These are phyloP conservation scores for Plotosus lineatus DNA, from an alignment of 2,113 vertebrate species.

Conservation along the genomic window DNA sequence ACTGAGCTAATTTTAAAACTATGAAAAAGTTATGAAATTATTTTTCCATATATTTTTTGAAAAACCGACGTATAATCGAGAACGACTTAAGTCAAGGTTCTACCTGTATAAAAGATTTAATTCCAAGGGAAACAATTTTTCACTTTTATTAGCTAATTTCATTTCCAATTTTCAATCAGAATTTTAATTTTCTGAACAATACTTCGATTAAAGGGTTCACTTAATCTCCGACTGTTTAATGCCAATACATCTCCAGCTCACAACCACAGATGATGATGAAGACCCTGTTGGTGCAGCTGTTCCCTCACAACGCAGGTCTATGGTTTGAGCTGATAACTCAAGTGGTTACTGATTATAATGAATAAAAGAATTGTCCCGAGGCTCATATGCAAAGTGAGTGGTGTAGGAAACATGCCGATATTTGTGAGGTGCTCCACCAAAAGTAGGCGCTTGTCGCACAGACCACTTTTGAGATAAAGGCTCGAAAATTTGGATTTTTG, in stretches of 20 bases:
- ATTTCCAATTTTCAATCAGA: neutral
- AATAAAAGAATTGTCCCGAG: neutral
- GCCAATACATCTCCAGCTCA: neutral
- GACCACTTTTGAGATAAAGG: too few relatives aligned
- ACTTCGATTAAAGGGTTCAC: neutral
- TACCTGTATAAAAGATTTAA: too few relatives aligned
- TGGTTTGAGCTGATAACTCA: neutral
- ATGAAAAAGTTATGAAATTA: too few relatives aligned
- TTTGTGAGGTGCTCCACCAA: too few relatives aligned
- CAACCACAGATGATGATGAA: neutral
- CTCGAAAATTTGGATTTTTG: too few relatives aligned
- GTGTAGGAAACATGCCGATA: too few relatives aligned
- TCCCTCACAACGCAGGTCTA: neutral
- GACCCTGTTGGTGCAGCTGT: neutral
- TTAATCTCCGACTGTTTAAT: neutral
- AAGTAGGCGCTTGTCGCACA: too few relatives aligned
- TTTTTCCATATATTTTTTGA: too few relatives aligned
- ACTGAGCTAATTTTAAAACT: too few relatives aligned
- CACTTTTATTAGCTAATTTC: neutral
- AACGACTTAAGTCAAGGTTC: too few relatives aligned
- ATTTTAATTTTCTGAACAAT: neutral
- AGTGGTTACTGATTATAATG: neutral
- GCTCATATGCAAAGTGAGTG: neutral
- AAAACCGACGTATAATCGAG: too few relatives aligned
- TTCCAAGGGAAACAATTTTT: too few relatives aligned